Conservation (phyloP, 2,113 vertebrate genomes). For the Oncorhynchus kisutch region DNA sequence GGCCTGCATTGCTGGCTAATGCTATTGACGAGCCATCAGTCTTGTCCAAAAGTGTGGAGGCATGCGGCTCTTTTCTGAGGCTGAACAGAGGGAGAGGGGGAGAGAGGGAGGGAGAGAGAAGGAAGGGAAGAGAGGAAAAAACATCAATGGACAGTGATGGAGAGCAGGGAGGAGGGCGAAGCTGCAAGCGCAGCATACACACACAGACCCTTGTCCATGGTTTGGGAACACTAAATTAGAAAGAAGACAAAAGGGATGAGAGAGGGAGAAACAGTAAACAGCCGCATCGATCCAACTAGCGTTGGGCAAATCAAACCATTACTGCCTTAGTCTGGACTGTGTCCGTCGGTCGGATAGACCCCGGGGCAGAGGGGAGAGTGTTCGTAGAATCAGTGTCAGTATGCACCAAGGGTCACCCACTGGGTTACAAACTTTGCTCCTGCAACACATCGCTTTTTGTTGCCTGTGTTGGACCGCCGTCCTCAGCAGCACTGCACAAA, state of each 20-base stretch:
- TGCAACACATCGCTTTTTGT: not conserved
- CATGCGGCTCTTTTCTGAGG: constrained; percentile 80
- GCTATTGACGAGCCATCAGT: constrained; percentile 98
- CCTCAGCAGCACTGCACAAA: not conserved
- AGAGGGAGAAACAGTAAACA: constrained; percentile 77
- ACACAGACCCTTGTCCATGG: constrained; percentile 73
- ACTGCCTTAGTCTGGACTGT: constrained; percentile 31
- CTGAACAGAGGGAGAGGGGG: constrained; percentile 44
- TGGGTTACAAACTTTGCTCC: not conserved
- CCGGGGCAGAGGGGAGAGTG: not conserved
- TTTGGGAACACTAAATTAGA: constrained; percentile 84
- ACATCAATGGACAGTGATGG: constrained; percentile 90
- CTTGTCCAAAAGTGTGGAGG: constrained; percentile 87
- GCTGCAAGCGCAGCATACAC: constrained; percentile 84
- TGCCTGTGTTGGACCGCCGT: not conserved
- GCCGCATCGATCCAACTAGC: constrained; percentile 75
- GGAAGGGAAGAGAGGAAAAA: constrained; percentile 67
- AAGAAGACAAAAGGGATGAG: constrained; percentile 78
- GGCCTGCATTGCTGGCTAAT: constrained; percentile 93
- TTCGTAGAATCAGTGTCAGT: not conserved
- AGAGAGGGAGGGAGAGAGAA: constrained; percentile 35
- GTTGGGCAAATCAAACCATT: constrained; percentile 76
- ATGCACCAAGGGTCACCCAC: not conserved
- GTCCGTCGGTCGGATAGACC: not conserved
- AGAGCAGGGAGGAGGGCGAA: constrained; percentile 76